Evolutionary conservation across 30 jellyfish, hydroid and myxozoan species (phyloP).

Genomic region (Aurelia sp.): DNA sequence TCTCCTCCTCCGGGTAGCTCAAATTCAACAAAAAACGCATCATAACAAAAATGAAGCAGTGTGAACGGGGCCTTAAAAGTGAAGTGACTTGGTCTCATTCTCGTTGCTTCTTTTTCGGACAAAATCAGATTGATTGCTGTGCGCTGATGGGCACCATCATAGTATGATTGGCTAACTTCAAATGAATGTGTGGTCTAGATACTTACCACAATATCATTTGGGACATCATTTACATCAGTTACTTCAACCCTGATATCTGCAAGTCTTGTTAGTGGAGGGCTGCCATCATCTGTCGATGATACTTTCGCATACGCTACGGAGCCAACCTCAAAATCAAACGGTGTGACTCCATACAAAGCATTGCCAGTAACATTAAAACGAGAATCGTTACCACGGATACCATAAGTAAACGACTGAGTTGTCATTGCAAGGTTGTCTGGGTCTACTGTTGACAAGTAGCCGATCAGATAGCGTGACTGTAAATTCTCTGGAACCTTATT

Average conservation of each 20-base stretch:
- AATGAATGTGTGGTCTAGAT: not conserved
- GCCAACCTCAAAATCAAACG: constrained; percentile 51
- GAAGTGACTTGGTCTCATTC: no score
- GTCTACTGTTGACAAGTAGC: constrained; percentile 67
- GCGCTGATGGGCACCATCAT: not conserved
- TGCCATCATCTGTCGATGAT: constrained; percentile 75
- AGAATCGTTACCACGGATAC: constrained; percentile 58
- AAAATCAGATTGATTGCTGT: no score
- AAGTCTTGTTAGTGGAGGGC: constrained; percentile 57
- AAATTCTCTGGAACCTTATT: constrained; percentile 59
- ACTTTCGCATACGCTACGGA: constrained; percentile 45
- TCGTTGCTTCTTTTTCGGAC: no score
- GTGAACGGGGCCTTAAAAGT: no score
- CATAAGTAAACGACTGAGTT: constrained; percentile 68
- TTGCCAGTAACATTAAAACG: constrained; percentile 34
- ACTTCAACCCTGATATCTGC: constrained; percentile 47
- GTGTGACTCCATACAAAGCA: constrained; percentile 8
- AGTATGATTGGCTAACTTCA: not conserved
- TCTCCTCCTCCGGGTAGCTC: no score
- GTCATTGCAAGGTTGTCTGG: constrained; percentile 63
- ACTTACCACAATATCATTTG: constrained; percentile 85
- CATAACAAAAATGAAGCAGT: no score
- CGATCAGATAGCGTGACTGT: constrained; percentile 27
- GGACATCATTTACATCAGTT: constrained; percentile 82
- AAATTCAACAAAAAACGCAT: no score